Percentiles rank a stretch among this genome's conserved stretches.
phyloP scores from a whole-genome alignment of 2,888 invertebrate genomes.

The Bellardia bayeri region DNA sequence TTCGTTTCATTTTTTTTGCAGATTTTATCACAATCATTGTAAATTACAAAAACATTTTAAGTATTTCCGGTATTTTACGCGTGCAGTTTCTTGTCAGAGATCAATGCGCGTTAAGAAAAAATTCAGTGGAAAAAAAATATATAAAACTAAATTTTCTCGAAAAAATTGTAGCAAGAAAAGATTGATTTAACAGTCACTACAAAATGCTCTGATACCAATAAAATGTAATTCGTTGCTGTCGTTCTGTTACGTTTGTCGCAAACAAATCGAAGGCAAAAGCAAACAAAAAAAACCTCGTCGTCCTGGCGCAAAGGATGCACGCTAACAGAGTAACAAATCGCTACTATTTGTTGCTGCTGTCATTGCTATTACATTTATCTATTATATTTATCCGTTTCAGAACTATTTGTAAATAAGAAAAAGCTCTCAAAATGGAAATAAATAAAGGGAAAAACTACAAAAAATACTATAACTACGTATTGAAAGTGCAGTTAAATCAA shows the following conservation, averaged over 20 bases:
- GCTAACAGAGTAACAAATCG: constrained; percentile 65
- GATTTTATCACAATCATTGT: constrained; percentile 61
- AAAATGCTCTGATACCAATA: constrained; percentile 70
- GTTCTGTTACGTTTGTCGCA: constrained; percentile 61
- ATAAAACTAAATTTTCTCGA: neutral
- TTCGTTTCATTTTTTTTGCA: neutral
- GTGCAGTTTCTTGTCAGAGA: constrained; percentile 52
- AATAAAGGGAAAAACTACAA: constrained; percentile 31
- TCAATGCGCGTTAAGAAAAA: constrained; percentile 57
- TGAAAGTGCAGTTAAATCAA: constrained; percentile 60
- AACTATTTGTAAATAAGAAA: constrained; percentile 53
- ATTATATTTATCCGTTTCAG: constrained; percentile 54
- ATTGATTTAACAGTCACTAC: constrained; percentile 69
- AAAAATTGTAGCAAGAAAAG: constrained; percentile 31
- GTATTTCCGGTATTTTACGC: constrained; percentile 70
- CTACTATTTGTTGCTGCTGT: constrained; percentile 67
- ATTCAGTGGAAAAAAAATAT: neutral
- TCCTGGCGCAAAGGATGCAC: constrained; percentile 47
- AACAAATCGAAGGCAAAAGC: constrained; percentile 53
- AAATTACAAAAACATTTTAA: constrained; percentile 70
- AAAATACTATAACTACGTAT: constrained; percentile 20
- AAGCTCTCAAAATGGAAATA: constrained; percentile 52
- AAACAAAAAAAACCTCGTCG: neutral
- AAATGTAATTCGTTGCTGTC: constrained; percentile 69
- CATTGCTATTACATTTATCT: constrained; percentile 65